phyloP scores from a whole-genome alignment of 1,140 invertebrate genomes.

The Adelges cooleyi region DNA sequence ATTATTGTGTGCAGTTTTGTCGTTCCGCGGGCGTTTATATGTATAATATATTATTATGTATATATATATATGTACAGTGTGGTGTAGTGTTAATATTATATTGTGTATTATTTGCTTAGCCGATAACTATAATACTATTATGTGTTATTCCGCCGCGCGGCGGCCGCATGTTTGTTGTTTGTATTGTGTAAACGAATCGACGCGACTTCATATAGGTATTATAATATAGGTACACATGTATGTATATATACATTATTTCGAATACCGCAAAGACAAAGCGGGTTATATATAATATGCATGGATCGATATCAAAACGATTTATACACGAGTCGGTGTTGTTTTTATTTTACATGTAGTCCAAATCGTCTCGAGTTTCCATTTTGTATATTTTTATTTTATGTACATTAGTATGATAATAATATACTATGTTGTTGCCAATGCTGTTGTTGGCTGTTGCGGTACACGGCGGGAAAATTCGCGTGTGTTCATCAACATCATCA shows the following conservation, averaged over 20 bases:
- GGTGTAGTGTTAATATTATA: no score
- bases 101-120: slow-evolving; percentile 18
- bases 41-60: no score
- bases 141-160: background rate
- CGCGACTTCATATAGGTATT: background rate
- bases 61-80: no score
- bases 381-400: no score
- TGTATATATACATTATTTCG: background rate
- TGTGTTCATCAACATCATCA: background rate
- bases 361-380: background rate
- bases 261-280: background rate
- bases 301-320: slow-evolving; percentile 4
- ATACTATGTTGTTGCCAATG: no score
- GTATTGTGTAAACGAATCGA: slow-evolving; percentile 4
- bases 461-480: no score
- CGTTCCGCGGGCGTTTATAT: background rate
- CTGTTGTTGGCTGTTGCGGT: no score
- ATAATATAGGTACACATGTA: background rate
- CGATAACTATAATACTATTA: slow-evolving; percentile 16
- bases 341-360: background rate
- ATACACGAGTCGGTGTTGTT: background rate
- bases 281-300: background rate
- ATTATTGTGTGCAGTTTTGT: background rate
- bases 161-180: background rate
- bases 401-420: no score